These are phyloP conservation scores for Hippocampus zosterae DNA, from an alignment of 2,113 vertebrate genomes.

Conservation along the genomic window DNA sequence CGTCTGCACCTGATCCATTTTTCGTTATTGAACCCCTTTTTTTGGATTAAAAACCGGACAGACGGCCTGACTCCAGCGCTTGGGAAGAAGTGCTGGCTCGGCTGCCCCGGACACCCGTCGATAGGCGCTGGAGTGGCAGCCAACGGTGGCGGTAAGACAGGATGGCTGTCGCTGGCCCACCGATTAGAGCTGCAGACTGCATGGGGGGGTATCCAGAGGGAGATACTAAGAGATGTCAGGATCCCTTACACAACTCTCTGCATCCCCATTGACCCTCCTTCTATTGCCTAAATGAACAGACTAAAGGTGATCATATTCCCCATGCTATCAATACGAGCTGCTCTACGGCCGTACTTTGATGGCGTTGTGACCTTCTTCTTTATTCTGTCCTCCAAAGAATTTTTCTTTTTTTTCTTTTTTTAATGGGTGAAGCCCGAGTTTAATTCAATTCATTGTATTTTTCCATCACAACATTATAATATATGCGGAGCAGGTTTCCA, in stretches of 20 bases:
- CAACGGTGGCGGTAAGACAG: constrained; percentile 60
- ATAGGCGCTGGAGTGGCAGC: constrained; percentile 67
- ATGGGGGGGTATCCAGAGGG: constrained; percentile 28
- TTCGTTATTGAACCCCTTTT: constrained; percentile 6
- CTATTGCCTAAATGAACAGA: constrained; percentile 55
- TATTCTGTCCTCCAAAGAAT: constrained; percentile 32
- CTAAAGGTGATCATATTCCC: constrained; percentile 69
- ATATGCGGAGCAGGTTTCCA: too few species aligned
- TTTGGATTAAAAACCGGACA: constrained; percentile 65
- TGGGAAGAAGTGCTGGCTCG: constrained; percentile 61
- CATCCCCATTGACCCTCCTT: constrained; percentile 20
- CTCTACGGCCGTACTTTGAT: constrained; percentile 40
- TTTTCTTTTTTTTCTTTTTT: neutral
- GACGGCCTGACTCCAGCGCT: constrained; percentile 80
- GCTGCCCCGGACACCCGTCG: constrained; percentile 65
- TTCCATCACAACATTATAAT: too few species aligned
- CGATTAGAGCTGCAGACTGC: constrained; percentile 56
- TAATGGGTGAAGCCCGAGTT: neutral
- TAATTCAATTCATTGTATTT: too few species aligned
- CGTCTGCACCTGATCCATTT: neutral
- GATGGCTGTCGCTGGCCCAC: constrained; percentile 69
- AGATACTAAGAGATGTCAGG: constrained; percentile 46
- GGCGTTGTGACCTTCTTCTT: constrained; percentile 52
- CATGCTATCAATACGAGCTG: constrained; percentile 67
- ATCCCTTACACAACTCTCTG: constrained; percentile 42